A percentile compares a stretch with the other conserved stretches of the same genome.
Conservation (phyloP, 1,140 invertebrate genomes). For the Hyposmocoma kahamanoa region DNA sequence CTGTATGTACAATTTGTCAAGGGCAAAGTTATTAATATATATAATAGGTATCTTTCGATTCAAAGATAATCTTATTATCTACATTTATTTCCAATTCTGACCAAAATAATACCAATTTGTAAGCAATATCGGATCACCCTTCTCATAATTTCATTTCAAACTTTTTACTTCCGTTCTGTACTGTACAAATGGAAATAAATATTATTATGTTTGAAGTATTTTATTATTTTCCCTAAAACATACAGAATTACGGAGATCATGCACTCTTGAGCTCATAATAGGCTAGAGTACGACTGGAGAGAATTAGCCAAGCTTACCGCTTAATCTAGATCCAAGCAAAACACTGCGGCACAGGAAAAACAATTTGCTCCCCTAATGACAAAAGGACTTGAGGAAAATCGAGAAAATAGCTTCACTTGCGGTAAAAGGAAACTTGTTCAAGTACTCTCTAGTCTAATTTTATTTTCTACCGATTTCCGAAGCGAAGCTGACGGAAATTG, state of each 20-base stretch:
- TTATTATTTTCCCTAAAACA: neutral
- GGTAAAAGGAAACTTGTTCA: neutral
- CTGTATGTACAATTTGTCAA: too few relatives aligned
- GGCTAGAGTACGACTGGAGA: slow-evolving; percentile 20
- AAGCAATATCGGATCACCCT: too few relatives aligned
- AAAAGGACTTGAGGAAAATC: slow-evolving; percentile 33
- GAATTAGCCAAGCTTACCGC: slow-evolving; percentile 39
- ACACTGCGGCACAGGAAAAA: slow-evolving; percentile 38
- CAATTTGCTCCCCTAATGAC: slow-evolving; percentile 45
- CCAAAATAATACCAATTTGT: too few relatives aligned
- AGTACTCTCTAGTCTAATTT: too few relatives aligned
- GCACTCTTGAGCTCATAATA: slow-evolving; percentile 26
- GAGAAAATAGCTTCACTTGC: neutral
- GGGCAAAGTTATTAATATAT: too few relatives aligned
- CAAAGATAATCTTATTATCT: too few relatives aligned
- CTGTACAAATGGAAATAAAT: neutral
- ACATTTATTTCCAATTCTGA: too few relatives aligned
- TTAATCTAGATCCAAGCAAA: slow-evolving; percentile 43
- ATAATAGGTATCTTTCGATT: too few relatives aligned
- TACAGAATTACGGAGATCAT: slow-evolving; percentile 5
- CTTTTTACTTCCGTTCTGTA: neutral
- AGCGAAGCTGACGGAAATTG: too few relatives aligned
- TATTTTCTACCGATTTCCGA: too few relatives aligned
- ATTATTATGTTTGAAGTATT: neutral
- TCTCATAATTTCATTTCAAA: neutral